Conservation (phyloP, 53 echinoderm and acorn worm species). For the Antedon mediterranea region DNA sequence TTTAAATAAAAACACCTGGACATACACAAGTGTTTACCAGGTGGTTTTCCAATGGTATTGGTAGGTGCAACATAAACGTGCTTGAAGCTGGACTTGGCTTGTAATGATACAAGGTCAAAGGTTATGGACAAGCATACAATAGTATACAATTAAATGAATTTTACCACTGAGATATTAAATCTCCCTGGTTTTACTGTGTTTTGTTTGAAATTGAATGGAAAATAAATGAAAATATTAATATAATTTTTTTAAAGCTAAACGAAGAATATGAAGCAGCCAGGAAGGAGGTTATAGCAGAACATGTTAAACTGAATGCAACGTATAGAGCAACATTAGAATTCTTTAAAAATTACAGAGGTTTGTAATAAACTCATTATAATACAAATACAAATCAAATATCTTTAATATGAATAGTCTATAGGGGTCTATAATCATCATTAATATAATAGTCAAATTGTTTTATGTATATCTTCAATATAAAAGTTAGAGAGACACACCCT, state of each 20-base stretch:
- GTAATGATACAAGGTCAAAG: not conserved
- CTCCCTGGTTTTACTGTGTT: too few relatives aligned
- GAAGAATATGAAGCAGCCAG: slow-evolving; percentile 56
- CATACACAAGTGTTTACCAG: not conserved
- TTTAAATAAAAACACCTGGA: not conserved
- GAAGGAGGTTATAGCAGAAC: slow-evolving; percentile 53
- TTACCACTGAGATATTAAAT: too few relatives aligned
- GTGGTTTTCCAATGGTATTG: not conserved
- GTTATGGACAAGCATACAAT: not conserved
- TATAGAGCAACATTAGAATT: slow-evolving; percentile 57
- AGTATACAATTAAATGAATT: too few relatives aligned
- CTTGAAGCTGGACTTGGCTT: not conserved
- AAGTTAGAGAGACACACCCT: too few relatives aligned
- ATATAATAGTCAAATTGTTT: too few relatives aligned
- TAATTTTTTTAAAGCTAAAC: slow-evolving; percentile 31
- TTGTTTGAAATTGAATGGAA: too few relatives aligned
- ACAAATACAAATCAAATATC: too few relatives aligned
- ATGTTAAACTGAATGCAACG: slow-evolving; percentile 40
- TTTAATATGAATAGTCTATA: too few relatives aligned
- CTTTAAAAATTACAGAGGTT: slow-evolving; percentile 31
- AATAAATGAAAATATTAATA: too few relatives aligned
- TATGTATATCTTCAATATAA: too few relatives aligned
- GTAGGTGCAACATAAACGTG: not conserved
- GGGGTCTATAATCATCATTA: too few relatives aligned
- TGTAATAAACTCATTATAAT: too few relatives aligned